Percentiles rank a stretch among this genome's conserved stretches.
phyloP scores from a whole-genome alignment of 2,888 invertebrate species.

The Rugalucina vietnamica region DNA sequence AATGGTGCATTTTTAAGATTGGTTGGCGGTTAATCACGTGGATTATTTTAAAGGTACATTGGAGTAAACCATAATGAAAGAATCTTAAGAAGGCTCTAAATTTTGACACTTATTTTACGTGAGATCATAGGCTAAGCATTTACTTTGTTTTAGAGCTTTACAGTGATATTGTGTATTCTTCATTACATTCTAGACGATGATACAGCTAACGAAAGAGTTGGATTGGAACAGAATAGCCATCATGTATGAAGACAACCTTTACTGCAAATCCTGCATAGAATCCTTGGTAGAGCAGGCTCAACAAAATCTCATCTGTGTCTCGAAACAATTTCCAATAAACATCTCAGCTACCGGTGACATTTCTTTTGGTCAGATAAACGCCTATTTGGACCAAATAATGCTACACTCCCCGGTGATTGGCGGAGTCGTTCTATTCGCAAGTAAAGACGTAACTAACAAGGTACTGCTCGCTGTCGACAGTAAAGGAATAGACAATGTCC shows the following conservation, averaged over 20 bases:
- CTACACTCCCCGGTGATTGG: slow-evolving; percentile 31
- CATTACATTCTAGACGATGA: slow-evolving; percentile 43
- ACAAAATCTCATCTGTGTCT: slow-evolving; percentile 48
- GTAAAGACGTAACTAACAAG: slow-evolving; percentile 23
- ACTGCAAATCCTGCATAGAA: slow-evolving; percentile 43
- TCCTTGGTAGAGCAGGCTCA: slow-evolving; percentile 10
- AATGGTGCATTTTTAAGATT: too few species aligned
- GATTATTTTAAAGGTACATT: too few species aligned
- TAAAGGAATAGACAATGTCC: slow-evolving; percentile 12
- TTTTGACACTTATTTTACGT: too few species aligned
- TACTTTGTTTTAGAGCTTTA: too few species aligned
- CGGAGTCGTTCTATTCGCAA: slow-evolving; percentile 48
- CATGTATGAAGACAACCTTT: slow-evolving; percentile 49
- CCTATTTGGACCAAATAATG: slow-evolving; percentile 1
- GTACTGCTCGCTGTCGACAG: slow-evolving; percentile 31
- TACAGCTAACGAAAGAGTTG: slow-evolving; percentile 43
- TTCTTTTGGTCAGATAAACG: background rate
- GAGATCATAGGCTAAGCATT: too few species aligned
- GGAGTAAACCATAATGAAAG: too few species aligned
- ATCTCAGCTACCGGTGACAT: background rate
- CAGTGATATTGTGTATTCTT: too few species aligned
- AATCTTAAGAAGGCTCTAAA: too few species aligned
- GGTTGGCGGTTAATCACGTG: too few species aligned
- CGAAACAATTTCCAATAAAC: slow-evolving; percentile 19
- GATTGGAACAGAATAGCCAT: slow-evolving; percentile 64